Conservation (phyloP, 2,113 vertebrate genomes). For the Azemiops feae region DNA sequence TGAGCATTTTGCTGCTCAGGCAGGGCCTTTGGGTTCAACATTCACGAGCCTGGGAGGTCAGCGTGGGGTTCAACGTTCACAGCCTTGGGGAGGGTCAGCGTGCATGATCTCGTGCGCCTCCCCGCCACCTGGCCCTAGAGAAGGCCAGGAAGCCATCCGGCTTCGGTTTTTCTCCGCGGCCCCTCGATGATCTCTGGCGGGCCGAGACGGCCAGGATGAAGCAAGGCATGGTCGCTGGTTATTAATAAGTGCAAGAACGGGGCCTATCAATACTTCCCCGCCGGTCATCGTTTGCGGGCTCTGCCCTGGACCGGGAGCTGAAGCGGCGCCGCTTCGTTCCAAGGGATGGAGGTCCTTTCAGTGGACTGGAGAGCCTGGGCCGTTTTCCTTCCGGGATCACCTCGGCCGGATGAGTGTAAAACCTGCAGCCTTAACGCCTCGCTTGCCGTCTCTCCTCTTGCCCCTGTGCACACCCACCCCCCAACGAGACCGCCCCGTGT, state of each 20-base stretch:
- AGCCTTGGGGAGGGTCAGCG: not conserved
- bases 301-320: not conserved
- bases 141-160: not conserved
- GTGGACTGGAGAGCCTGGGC: slow-evolving; percentile 84
- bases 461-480: not conserved
- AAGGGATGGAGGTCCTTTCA: slow-evolving; percentile 93
- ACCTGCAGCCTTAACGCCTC: not conserved
- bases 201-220: not conserved
- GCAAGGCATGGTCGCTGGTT: not conserved
- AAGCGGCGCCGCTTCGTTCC: not conserved
- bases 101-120: not conserved
- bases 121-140: no score
- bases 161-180: not conserved
- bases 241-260: not conserved
- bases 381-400: slow-evolving; percentile 90
- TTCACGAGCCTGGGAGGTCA: no score
- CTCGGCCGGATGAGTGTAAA: slow-evolving; percentile 89
- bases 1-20: not conserved
- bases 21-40: not conserved
- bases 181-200: not conserved
- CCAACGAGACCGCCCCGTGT: no score
- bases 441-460: not conserved
- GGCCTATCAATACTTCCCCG: not conserved
- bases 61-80: no score
- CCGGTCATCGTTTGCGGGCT: accelerated